Evolutionary conservation across 37 sponge, comb jelly and placozoan genomes (phyloP), one percentile per base, ranked within the genome.

Genomic region (Axinella damicornis): DNA sequence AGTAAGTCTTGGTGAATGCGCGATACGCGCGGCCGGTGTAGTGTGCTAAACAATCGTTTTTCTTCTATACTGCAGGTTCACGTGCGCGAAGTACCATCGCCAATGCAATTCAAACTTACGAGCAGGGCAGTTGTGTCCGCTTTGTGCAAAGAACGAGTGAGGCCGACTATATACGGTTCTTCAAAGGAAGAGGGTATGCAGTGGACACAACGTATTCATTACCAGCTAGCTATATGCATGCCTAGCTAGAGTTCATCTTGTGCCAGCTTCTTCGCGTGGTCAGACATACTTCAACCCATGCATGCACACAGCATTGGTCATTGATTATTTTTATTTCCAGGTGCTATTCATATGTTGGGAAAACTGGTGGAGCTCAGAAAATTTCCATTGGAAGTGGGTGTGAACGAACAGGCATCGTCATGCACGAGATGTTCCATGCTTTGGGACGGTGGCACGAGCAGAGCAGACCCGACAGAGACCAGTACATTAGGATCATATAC

Each of bases 391-490:
- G 95, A 2, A 4, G 18, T 28, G 95, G 95, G 38, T 94, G 95
- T 65, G 92, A 91, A 68, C 32, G 28, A 67, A 70, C 58, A 33
- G 94, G 94, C 5, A 78, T 87, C 35, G 94, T 94, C 30, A 85
- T 88, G 27, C 95, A 94, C 71, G 91, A 91, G 88, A 88, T 91
- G n/a, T 94, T 91, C 80, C 88, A 87, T 73, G 75, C 92, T 36
- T 59, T 89, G 61, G 92, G 83, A 20, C 54, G 95, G 18, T 91
- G 95, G 95, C 95, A 94, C 53, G 95, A 94, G 62, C 95, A 94
- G 63, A 91, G 95, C 81, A 75, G 95, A 81, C 89, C 92, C 19
- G 95, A 94, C 85, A 88, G 95, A 69, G 95, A 94, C 55, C 59
- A 19, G 30, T 91, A 72, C 65, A 78, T 94, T n/a, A 76, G 24